Evolutionary conservation across 2,797 vertebrate genomes (phyloP), one percentile per base, ranked within the genome.

Genomic region (Pseudotriccus pelzelni): DNA sequence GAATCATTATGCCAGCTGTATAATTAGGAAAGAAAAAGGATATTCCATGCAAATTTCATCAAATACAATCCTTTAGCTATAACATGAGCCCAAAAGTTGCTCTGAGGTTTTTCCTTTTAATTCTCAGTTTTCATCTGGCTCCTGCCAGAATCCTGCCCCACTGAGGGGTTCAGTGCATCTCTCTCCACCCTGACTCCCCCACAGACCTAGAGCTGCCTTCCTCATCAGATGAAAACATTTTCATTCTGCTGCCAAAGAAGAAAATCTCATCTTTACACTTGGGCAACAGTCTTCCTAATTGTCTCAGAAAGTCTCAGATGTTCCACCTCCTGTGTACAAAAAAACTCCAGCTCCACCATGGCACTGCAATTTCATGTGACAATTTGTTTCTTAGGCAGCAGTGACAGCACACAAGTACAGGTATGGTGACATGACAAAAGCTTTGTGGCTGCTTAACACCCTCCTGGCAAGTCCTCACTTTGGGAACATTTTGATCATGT

Each of bases 31-130:
- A 10, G 16, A 24, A 89, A 93, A 92, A 8, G 6, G 22, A 22
- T 78, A 81, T 49, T 70, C 79, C 24, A 81, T 70, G 30, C 27
- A 76, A 79, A 70, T 77, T 88, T 91, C 4, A 79, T 78, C 50
- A 70, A 90, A 90, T 21, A 55, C 1, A 2, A 7, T 62, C 30
- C 93, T 72, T 58, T 30, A 36, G n/a, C 19, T 73, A 25, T 36
- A 69, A 39, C 19, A 41, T 5, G 30, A 94, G 37, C 14, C 34
- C n/a, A 32, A 52, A 90, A 53, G 64, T 32, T 76, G 32, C 37
- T 84, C 22, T 66, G 20, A 80, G 34, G 14, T 27, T 86, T 93
- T 50, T 36, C 25, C 24, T 72, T 53, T 10, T 2, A n/a, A 72
- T 67, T 58, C 27, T 68, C 30, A 28, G 20, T 75, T 87, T 87